Base-by-base conservation (phyloP, 2,888 invertebrate genomes). In the Trachelus iudaicus region DNA sequence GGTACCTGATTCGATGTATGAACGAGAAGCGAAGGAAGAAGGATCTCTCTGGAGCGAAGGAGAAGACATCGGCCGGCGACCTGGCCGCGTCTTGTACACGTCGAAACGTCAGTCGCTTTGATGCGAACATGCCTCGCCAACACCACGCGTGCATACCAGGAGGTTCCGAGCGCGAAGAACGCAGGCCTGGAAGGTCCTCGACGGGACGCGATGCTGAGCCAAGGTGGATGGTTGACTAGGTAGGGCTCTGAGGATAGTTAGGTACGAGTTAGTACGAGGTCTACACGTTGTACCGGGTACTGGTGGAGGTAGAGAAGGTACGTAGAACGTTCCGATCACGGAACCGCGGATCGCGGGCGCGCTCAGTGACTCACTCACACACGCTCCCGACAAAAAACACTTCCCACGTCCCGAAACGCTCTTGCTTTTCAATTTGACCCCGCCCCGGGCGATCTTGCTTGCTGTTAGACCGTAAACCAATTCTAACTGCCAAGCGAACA, bases 341-440 rank as follows among this genome's bases (percentile, higher is more conserved):
- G 82, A 35, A 79, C 69, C 84, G 68, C 78, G n/a, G 76, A 34
- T 76, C 71, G 40, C 73, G 68, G 73, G 35, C 76, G 82, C 86
- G 83, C 83, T 73, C 85, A 84, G 85, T 85, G 87, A 86, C 82
- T 86, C 87, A 85, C 81, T 85, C 81, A 81, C 83, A 82, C 83
- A 82, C 83, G 81, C 85, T 80, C 85, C 80, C 79, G 80, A 81
- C 71, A 79, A 82, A 78, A 82, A 79, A 80, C 73, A 79, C 87
- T 87, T 87, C 87, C 87, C 87, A 87, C 87, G 87, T 87, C 83
- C 82, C 82, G 77, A 85, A 83, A 84, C 81, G 83, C 83, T 83
- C 75, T 83, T 81, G 82, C 84, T 83, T 86, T 81, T 83, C 83
- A 84, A 83, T 83, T 84, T 84, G 84, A 87, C 83, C 84, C 85